phyloP scores from a whole-genome alignment of 2,113 vertebrate species.

The Pungitius pungitius region DNA sequence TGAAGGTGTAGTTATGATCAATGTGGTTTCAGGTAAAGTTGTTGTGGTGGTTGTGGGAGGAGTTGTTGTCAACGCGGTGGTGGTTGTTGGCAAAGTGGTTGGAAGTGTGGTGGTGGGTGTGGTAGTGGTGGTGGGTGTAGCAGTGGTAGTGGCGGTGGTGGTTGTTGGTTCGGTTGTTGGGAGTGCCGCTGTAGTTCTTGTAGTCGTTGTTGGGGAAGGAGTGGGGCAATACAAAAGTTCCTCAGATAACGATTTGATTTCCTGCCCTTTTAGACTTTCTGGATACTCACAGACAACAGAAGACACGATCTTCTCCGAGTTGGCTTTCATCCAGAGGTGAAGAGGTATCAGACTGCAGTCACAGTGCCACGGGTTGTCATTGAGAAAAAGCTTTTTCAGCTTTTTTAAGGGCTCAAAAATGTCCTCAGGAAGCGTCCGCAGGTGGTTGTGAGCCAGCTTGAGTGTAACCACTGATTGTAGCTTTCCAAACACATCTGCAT shows the following conservation, averaged over 20 bases:
- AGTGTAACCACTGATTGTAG: constrained; percentile 73
- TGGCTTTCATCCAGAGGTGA: constrained; percentile 69
- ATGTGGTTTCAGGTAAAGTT: neutral
- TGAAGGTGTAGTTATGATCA: neutral
- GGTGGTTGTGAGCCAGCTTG: constrained; percentile 70
- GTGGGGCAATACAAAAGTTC: constrained; percentile 77
- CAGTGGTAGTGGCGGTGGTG: neutral
- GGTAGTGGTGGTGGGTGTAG: constrained; percentile 25
- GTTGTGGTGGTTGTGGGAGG: neutral
- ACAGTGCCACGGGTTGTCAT: constrained; percentile 84
- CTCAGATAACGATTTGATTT: constrained; percentile 54
- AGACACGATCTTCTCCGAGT: constrained; percentile 57
- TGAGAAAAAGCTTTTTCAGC: constrained; percentile 76
- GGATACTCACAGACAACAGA: constrained; percentile 74
- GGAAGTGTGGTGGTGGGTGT: neutral
- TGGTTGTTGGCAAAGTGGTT: neutral
- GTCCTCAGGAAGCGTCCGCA: constrained; percentile 64
- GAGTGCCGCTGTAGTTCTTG: neutral
- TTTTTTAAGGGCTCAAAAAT: constrained; percentile 69
- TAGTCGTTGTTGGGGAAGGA: constrained; percentile 26
- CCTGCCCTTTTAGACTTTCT: constrained; percentile 58
- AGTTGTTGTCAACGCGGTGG: neutral
- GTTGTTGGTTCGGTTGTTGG: constrained; percentile 13
- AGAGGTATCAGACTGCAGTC: constrained; percentile 83
- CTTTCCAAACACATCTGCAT: constrained; percentile 64